These are phyloP conservation scores for Plumapathes pennacea DNA, from an alignment of 92 coral and sea anemone genomes.

Conservation along the genomic window DNA sequence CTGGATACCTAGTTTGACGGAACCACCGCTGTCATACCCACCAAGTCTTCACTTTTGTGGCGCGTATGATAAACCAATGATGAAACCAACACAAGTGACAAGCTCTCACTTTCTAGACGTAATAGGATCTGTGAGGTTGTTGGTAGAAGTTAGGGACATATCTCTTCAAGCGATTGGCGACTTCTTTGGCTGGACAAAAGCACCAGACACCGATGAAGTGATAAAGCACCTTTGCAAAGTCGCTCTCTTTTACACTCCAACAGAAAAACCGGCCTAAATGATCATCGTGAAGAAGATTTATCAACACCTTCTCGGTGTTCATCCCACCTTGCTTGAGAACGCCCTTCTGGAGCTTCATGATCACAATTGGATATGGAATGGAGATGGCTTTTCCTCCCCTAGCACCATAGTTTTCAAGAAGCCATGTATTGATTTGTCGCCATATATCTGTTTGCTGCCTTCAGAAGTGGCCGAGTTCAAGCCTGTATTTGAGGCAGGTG, in stretches of 20 bases:
- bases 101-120: constrained; percentile 13
- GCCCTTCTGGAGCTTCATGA: constrained; percentile 1
- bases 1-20: constrained; percentile 36
- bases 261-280: constrained; percentile 36
- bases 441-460: constrained; percentile 58
- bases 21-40: constrained; percentile 27
- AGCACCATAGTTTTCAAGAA: constrained; percentile 23
- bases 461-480: constrained; percentile 11
- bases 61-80: constrained; percentile 8
- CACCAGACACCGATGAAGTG: constrained; percentile 29
- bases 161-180: constrained; percentile 7
- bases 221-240: constrained; percentile 27
- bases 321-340: not conserved
- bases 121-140: constrained; percentile 35
- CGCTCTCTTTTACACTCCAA: constrained; percentile 2
- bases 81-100: constrained; percentile 38
- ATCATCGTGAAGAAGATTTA: constrained; percentile 35
- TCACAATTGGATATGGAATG: constrained; percentile 73
- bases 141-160: constrained; percentile 1
- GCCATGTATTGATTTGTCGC: constrained; percentile 51
- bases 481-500: constrained; percentile 27
- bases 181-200: constrained; percentile 44
- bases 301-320: constrained; percentile 13
- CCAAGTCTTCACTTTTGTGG: constrained; percentile 16
- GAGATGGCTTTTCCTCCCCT: constrained; percentile 70